These are phyloP conservation scores for Natrix natrix DNA, from an alignment of 2,797 vertebrate species.

Conservation along the genomic window DNA sequence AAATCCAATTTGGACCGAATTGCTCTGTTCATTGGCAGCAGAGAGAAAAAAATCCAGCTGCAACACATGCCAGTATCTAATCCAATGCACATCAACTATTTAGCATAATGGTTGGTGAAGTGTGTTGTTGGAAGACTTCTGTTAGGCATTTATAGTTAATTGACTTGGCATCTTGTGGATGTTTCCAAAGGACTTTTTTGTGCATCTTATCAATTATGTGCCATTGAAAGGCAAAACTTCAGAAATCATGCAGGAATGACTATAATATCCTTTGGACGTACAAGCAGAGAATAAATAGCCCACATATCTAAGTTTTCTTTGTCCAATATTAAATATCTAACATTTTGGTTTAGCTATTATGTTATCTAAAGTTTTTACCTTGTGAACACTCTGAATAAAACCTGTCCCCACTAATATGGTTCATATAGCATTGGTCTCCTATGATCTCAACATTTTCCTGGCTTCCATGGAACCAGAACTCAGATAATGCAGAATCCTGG, in stretches of 20 bases:
- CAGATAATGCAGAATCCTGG: background rate
- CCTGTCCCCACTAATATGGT: background rate
- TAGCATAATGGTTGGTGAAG: background rate
- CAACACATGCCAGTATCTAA: background rate
- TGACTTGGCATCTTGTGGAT: background rate
- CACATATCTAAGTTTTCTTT: background rate
- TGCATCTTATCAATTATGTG: background rate
- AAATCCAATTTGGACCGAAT: slow-evolving; percentile 38
- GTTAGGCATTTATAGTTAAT: background rate
- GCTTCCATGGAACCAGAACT: background rate
- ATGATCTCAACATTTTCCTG: background rate
- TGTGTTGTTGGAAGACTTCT: slow-evolving; percentile 15
- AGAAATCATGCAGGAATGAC: background rate
- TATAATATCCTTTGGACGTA: background rate
- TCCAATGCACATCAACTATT: background rate
- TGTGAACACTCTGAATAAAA: background rate
- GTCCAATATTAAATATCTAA: background rate
- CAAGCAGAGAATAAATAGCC: background rate
- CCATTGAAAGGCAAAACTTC: background rate
- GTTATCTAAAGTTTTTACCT: background rate
- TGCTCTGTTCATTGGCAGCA: slow-evolving; percentile 35
- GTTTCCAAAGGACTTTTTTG: background rate
- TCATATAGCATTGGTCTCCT: background rate
- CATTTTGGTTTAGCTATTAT: background rate
- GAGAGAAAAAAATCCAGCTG: background rate